Base-by-base conservation (phyloP, 2,797 vertebrate species). In the Periparus ater region DNA sequence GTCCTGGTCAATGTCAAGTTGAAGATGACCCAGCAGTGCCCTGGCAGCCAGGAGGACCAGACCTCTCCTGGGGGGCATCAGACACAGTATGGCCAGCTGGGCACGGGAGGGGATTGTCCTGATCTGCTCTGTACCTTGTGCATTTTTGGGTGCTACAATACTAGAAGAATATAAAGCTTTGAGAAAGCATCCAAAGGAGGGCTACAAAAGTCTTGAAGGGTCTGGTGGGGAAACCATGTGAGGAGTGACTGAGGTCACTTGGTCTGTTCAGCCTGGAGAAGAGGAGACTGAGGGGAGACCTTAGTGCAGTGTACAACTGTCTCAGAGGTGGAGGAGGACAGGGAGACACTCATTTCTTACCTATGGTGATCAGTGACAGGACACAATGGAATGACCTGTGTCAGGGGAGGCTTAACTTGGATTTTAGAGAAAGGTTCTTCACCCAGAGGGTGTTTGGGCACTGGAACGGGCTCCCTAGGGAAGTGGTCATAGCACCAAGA, bases 1-100 rank as follows among this genome's bases (percentile, higher is more conserved):
- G 27, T 42, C 9, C 36, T 50, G 32, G 10, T n/a, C 5, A 27
- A 38, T 25, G 48, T 9, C 3, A 36, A 50, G 11, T 10, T 68
- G 27, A 50, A 29, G 0, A 0, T 14, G 34, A 50, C 19, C 0
- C 32, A 55, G 42, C 4, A 55, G 36, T 17, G 7, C 5, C 48
- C 16, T 23, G 26, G 22, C 9, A 88, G 34, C 16, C 48, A 55
- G 22, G 23, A 62, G 11, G 2, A 22, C 9, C 62, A 55, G 6
- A 0, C 0, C 0, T 27, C 13, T 44, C 42, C 40, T 20, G 11
- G 9, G 17, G 11, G 1, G 2, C 6, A 68, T 17, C 26, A 68
- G 19, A 19, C 12, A 74, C 13, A 32, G 4, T 45, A 72, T 45
- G 0, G 0, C 17, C 25, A 45, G 32, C 19, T 0, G 0, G 55